These are phyloP conservation scores for Vicugna pacos DNA, from an alignment of 2,113 vertebrate genomes.

Conservation along the genomic window DNA sequence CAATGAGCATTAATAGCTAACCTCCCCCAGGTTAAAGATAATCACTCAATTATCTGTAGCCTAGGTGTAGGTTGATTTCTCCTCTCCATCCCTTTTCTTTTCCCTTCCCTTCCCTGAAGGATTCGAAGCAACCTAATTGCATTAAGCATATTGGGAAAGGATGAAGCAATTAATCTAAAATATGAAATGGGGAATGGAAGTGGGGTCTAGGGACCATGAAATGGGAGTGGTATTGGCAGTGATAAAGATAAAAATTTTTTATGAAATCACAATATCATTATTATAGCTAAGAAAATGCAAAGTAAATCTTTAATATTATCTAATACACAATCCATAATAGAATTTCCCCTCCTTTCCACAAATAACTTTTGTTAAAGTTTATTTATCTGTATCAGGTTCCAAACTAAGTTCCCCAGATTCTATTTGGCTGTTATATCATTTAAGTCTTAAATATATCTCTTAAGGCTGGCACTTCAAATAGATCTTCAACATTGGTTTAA, in stretches of 20 bases:
- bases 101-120: background rate
- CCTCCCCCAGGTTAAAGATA: background rate
- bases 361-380: background rate
- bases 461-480: background rate
- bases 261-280: background rate
- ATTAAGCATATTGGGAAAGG: background rate
- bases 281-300: background rate
- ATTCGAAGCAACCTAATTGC: background rate
- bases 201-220: no score
- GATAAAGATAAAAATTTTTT: background rate
- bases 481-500: background rate
- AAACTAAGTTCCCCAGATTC: background rate
- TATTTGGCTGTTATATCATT: background rate
- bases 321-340: background rate
- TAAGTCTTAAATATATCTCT: background rate
- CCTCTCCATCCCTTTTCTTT: accelerated
- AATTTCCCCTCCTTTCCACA: background rate
- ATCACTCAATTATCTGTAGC: background rate
- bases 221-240: background rate
- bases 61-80: background rate
- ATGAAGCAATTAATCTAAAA: background rate
- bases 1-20: background rate
- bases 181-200: background rate
- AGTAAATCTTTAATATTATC: background rate
- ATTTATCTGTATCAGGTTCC: background rate